A percentile compares a stretch with the other conserved stretches of the same genome.
These are phyloP conservation scores for Drosophila watanabei DNA, from an alignment of 1,140 invertebrate species.

Conservation along the genomic window DNA sequence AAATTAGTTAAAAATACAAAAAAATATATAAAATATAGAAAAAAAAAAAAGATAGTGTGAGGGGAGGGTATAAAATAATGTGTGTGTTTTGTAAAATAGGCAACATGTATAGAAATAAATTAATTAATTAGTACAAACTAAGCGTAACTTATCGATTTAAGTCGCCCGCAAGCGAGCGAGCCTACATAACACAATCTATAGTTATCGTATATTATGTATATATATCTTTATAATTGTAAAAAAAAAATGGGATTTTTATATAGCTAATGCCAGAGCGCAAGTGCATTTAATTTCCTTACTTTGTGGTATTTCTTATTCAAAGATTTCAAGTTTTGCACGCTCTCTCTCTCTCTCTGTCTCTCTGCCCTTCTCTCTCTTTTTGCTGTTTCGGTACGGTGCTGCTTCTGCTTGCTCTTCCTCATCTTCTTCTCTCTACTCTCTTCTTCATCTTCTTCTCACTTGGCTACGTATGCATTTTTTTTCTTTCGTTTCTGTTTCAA, in stretches of 20 bases:
- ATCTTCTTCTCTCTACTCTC: not conserved
- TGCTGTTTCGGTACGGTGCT: conserved; percentile 16
- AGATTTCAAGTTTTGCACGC: conserved; percentile 28
- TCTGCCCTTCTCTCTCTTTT: conserved; percentile 9
- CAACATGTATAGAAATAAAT: conserved; percentile 67
- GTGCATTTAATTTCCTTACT: conserved; percentile 27
- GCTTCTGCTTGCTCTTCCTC: not conserved
- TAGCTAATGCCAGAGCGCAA: conserved; percentile 49
- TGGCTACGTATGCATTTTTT: conserved; percentile 42
- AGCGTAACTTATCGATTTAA: conserved; percentile 49
- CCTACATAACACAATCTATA: conserved; percentile 54
- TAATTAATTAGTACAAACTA: conserved; percentile 76
- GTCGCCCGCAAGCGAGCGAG: conserved; percentile 22
- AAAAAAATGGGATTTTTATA: conserved; percentile 34
- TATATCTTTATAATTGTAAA: conserved; percentile 21
- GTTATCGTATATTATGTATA: conserved; percentile 40
- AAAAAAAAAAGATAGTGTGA: conserved; percentile 37
- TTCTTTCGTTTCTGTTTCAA: conserved; percentile 3
- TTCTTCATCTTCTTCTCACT: conserved; percentile 13
- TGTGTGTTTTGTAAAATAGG: conserved; percentile 35
- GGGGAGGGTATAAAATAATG: conserved; percentile 7
- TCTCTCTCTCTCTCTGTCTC: not conserved
- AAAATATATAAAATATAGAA: conserved; percentile 33
- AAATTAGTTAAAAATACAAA: conserved; percentile 64
- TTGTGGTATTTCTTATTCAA: conserved; percentile 34